Conservation (phyloP, 2,888 invertebrate species). For the Halictus ligatus region DNA sequence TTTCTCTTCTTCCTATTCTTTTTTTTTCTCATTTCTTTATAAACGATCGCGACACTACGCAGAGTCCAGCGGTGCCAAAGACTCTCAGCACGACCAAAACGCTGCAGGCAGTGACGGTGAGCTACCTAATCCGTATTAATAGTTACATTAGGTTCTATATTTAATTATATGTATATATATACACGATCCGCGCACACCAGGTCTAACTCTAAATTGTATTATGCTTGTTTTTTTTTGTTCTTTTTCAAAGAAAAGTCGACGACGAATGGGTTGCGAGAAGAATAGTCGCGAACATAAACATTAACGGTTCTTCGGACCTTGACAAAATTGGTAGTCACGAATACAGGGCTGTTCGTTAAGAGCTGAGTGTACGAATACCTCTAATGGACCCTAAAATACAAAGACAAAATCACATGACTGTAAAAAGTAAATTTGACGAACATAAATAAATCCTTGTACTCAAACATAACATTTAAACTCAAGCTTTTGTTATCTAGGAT, state of each 20-base stretch:
- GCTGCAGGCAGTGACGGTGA: conserved; percentile 69
- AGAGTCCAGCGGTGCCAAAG: conserved; percentile 59
- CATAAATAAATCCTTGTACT: neutral
- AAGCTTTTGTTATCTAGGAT: neutral
- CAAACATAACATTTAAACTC: neutral
- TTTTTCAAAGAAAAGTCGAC: conserved; percentile 27
- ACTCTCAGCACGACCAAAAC: conserved; percentile 61
- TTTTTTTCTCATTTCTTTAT: conserved; percentile 27
- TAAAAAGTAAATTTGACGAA: neutral
- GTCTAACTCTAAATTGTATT: conserved; percentile 47
- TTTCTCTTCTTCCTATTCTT: conserved; percentile 18
- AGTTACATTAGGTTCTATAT: conserved; percentile 65
- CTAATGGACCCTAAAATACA: neutral
- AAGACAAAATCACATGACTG: neutral
- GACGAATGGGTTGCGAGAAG: conserved; percentile 32
- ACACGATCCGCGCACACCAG: conserved; percentile 69
- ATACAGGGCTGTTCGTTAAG: neutral
- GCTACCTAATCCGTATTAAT: conserved; percentile 67
- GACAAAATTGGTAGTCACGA: conserved; percentile 17
- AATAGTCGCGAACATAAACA: conserved; percentile 19
- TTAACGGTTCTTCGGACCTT: conserved; percentile 3
- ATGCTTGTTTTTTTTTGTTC: conserved; percentile 7
- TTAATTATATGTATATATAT: conserved; percentile 70
- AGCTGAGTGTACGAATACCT: neutral
- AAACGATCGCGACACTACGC: conserved; percentile 67